Evolutionary conservation across 2,113 vertebrate species (phyloP).

Genomic region (Mus musculus): GRCm39 chrX:50609501-50610000

Average conservation of each 20-base stretch:
- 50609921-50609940: background rate
- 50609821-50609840: conserved; percentile 7
- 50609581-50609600: background rate
- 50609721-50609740: background rate
- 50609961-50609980: background rate
- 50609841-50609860: background rate
- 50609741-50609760: background rate
- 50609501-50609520: background rate
- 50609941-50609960: background rate
- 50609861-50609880: background rate
- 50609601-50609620: background rate
- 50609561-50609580: conserved; percentile 40
- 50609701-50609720: background rate
- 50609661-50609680: background rate
- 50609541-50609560: conserved; percentile 48
- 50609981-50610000: background rate
- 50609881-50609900: background rate
- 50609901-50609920: background rate
- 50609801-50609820: too few species aligned
- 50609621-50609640: background rate
- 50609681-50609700: background rate
- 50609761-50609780: background rate
- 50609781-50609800: too few species aligned
- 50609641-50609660: background rate
- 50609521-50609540: background rate